These are phyloP conservation scores for Erannis defoliaria DNA, from an alignment of 2,888 invertebrate species.

Conservation along the genomic window DNA sequence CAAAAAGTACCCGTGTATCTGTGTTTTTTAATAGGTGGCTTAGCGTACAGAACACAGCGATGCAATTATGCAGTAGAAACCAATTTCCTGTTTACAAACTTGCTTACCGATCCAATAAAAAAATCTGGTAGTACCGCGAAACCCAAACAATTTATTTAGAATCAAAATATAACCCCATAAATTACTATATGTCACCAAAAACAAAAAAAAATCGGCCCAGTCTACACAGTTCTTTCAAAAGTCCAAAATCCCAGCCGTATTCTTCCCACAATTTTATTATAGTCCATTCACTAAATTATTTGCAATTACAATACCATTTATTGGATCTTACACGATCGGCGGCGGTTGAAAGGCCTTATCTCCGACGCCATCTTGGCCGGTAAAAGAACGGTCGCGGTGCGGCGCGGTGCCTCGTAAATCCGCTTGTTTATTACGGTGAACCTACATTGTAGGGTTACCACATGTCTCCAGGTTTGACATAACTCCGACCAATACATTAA, in stretches of 20 bases:
- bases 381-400: slow-evolving; percentile 24
- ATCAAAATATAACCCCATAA: no score
- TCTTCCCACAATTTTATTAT: slow-evolving; percentile 37
- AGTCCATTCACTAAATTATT: slow-evolving; percentile 38
- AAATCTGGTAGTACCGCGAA: no score
- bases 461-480: not conserved
- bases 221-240: not conserved
- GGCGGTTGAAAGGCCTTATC: slow-evolving; percentile 48
- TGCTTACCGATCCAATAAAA: no score
- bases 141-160: no score
- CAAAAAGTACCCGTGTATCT: no score
- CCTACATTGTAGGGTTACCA: slow-evolving; percentile 13
- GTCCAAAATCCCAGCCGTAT: slow-evolving; percentile 19
- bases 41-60: no score
- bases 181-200: not conserved
- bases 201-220: not conserved
- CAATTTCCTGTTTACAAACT: no score
- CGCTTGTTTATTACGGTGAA: slow-evolving; percentile 42
- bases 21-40: no score
- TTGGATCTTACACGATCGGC: slow-evolving; percentile 43
- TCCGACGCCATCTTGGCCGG: slow-evolving; percentile 45
- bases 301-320: slow-evolving; percentile 47
- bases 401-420: slow-evolving; percentile 42
- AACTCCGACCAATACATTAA: no score
- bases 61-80: no score